These are phyloP conservation scores for Taeniopygia guttata DNA, from an alignment of 2,797 vertebrate species.

Conservation along the genomic window DNA sequence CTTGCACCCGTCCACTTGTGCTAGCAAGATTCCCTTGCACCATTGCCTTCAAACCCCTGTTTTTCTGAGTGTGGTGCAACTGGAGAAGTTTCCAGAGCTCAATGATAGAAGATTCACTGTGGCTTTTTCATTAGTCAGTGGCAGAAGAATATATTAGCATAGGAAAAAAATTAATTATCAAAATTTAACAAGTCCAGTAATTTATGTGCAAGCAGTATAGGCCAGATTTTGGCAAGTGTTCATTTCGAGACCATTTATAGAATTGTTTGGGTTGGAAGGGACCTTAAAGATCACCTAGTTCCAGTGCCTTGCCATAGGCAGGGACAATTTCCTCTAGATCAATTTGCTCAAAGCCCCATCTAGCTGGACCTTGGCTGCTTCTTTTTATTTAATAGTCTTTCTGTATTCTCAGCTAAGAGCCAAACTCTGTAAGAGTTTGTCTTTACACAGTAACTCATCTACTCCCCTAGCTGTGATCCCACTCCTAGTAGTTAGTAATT, in stretches of 20 bases:
- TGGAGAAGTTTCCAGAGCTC: not conserved
- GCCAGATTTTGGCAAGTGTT: not conserved
- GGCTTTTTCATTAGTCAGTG: not conserved
- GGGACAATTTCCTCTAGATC: not conserved
- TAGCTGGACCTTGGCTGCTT: not conserved
- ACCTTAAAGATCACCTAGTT: not conserved
- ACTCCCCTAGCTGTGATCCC: not conserved
- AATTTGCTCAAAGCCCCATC: not conserved
- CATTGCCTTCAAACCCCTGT: not conserved
- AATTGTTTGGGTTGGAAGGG: not conserved
- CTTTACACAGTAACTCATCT: not conserved
- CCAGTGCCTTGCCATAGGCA: not conserved
- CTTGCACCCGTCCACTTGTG: rapidly evolving
- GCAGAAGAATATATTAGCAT: not conserved
- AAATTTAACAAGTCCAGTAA: not conserved
- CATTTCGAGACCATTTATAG: not conserved
- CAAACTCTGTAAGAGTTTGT: not conserved
- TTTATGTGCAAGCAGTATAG: not conserved
- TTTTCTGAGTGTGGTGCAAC: not conserved
- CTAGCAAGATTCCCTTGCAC: not conserved
- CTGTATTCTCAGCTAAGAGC: not conserved
- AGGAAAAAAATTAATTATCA: not conserved
- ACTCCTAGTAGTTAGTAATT: not conserved
- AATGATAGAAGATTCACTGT: not conserved
- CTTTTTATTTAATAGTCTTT: not conserved